These are phyloP conservation scores for Propithecus coquereli DNA, from an alignment of 2,113 vertebrate species.

Conservation along the genomic window DNA sequence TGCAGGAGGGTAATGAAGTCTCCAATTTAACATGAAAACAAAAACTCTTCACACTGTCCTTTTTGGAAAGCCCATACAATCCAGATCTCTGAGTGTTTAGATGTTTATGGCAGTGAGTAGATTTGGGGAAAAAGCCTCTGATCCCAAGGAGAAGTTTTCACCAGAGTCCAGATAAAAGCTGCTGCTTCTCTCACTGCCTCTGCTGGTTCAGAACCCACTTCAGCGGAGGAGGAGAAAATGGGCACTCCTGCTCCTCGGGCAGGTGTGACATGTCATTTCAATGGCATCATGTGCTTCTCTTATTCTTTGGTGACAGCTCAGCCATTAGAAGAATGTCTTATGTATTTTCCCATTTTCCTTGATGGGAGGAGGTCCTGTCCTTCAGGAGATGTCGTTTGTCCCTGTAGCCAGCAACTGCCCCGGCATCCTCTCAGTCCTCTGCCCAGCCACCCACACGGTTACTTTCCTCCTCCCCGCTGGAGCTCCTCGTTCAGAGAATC, in stretches of 20 bases:
- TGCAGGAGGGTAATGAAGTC: not conserved
- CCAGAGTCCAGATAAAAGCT: rapidly evolving
- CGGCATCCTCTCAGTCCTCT: rapidly evolving
- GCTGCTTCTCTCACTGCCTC: rapidly evolving
- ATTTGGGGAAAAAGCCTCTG: not conserved
- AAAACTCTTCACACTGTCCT: not conserved
- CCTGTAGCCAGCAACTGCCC: rapidly evolving
- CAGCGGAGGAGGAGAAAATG: rapidly evolving
- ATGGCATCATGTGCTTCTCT: rapidly evolving
- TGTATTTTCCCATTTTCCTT: not conserved
- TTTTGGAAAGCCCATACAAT: not conserved
- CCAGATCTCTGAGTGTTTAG: not conserved
- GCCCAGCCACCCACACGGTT: rapidly evolving
- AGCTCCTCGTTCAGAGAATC: not conserved
- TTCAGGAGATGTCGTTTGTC: not conserved
- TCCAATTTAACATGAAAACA: not conserved
- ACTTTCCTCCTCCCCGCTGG: not conserved
- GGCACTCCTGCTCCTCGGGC: rapidly evolving
- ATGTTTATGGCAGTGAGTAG: not conserved
- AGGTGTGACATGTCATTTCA: rapidly evolving
- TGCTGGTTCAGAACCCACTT: not conserved
- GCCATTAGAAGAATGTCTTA: not conserved
- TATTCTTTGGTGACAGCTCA: not conserved
- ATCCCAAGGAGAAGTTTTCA: not conserved
- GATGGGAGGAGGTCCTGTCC: not conserved